A percentile compares a stretch with the other conserved stretches of the same genome.
These are phyloP conservation scores for Syngnathus scovelli DNA, from an alignment of 2,113 vertebrate species.

Conservation along the genomic window DNA sequence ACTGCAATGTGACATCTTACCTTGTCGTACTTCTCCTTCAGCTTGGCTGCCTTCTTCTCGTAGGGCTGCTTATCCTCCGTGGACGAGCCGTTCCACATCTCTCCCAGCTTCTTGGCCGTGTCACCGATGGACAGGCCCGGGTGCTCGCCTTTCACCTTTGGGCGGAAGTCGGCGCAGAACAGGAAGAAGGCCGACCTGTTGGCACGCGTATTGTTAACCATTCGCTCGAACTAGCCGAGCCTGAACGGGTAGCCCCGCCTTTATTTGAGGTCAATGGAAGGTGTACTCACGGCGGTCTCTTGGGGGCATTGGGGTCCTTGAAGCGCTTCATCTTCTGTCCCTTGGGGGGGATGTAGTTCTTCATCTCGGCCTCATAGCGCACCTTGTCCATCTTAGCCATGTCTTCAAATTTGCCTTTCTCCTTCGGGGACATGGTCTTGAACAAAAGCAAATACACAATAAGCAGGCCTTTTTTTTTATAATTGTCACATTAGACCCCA, in stretches of 20 bases:
- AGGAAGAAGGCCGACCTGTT: constrained; percentile 94
- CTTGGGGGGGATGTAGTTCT: constrained; percentile 88
- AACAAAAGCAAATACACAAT: not conserved
- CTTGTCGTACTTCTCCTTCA: constrained; percentile 99
- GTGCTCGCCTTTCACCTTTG: constrained; percentile 88
- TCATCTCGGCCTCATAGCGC: constrained; percentile 96
- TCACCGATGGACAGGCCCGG: constrained; percentile 89
- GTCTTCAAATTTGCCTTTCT: constrained; percentile 95
- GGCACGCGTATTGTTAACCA: not conserved
- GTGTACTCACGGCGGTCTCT: constrained; percentile 85
- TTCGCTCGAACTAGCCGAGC: too few relatives aligned
- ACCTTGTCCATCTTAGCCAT: constrained; percentile 92
- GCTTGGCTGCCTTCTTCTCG: constrained; percentile 89
- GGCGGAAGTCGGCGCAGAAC: constrained; percentile 92
- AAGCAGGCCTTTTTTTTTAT: not conserved
- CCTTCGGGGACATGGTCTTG: constrained; percentile 92
- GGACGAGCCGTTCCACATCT: constrained; percentile 92
- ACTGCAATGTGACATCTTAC: constrained; percentile 58
- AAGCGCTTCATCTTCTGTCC: constrained; percentile 89
- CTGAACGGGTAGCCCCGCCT: not conserved
- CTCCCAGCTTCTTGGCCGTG: constrained; percentile 91
- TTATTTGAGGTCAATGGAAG: not conserved
- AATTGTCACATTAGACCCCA: not conserved
- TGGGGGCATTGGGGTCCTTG: constrained; percentile 97
- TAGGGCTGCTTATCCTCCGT: constrained; percentile 91